These are phyloP conservation scores for Drosophila parvula DNA, from an alignment of 1,140 invertebrate species.

Conservation along the genomic window DNA sequence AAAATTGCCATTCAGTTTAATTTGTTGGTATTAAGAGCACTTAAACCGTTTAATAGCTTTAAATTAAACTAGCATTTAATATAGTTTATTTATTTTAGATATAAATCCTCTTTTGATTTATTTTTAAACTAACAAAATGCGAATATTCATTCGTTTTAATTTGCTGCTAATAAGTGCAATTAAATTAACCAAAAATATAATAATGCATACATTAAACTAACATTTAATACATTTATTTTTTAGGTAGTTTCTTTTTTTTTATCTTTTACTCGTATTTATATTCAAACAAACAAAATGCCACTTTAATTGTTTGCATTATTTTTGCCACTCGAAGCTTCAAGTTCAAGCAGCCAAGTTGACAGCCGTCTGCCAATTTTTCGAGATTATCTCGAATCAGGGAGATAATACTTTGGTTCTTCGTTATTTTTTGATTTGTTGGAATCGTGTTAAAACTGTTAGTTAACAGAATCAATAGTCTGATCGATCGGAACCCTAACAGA, in stretches of 20 bases:
- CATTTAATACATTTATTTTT: not conserved
- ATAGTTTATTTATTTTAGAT: no score
- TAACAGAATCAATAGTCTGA: constrained; percentile 11
- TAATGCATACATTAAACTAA: not conserved
- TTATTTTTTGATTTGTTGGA: constrained; percentile 9
- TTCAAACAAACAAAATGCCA: not conserved
- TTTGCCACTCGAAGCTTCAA: constrained; percentile 8
- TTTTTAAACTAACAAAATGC: no score
- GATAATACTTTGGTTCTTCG: constrained; percentile 1
- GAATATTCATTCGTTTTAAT: not conserved
- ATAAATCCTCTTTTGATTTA: no score
- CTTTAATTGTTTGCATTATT: not conserved
- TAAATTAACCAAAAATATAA: not conserved
- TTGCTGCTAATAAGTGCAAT: not conserved
- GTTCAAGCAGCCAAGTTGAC: constrained; percentile 14
- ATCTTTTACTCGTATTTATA: not conserved
- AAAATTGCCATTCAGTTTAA: not conserved
- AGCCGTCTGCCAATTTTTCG: constrained; percentile 24
- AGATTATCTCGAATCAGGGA: constrained; percentile 21
- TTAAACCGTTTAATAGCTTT: not conserved
- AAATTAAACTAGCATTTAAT: no score
- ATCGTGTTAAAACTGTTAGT: constrained; percentile 4
- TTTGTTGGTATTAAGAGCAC: not conserved
- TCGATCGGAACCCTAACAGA: constrained; percentile 2
- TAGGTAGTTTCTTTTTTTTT: no score